Conservation (phyloP, 2,113 vertebrate species). For the Tretioscincus oriximinensis region DNA sequence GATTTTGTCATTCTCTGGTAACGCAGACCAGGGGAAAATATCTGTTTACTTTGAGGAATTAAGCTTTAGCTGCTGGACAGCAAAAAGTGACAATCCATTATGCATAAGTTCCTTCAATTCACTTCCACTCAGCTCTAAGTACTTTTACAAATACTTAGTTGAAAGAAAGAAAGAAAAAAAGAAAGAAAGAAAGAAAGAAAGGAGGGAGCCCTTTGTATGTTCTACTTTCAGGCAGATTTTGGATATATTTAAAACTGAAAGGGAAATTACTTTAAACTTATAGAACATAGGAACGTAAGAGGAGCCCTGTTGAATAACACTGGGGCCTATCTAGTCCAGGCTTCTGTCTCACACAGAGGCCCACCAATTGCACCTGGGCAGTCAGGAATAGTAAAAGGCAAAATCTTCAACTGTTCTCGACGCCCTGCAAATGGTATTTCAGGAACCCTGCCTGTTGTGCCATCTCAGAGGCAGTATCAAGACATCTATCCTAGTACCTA, state of each 20-base stretch:
- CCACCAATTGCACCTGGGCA: no score
- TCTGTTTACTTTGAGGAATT: constrained; percentile 17
- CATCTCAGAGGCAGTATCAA: no score
- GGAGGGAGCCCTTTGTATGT: constrained; percentile 5
- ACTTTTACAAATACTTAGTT: not conserved
- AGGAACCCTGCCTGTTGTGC: no score
- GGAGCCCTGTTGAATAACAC: no score
- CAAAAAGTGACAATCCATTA: constrained; percentile 20
- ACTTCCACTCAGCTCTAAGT: not conserved
- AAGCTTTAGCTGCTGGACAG: not conserved
- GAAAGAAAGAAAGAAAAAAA: not conserved
- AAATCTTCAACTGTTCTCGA: no score
- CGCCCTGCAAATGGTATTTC: no score
- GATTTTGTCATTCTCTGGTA: constrained; percentile 1
- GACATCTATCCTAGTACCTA: no score
- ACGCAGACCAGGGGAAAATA: not conserved
- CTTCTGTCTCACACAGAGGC: no score
- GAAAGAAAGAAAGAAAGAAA: not conserved
- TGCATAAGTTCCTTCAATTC: not conserved
- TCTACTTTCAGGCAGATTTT: not conserved
- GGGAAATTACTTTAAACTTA: not conserved
- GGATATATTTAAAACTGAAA: not conserved
- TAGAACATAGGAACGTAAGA: no score
- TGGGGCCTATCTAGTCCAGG: no score
- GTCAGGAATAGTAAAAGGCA: no score